Percentiles rank a stretch among this genome's conserved stretches.
These are phyloP conservation scores for Drosophila anomalata DNA, from an alignment of 2,888 invertebrate species.

Conservation along the genomic window DNA sequence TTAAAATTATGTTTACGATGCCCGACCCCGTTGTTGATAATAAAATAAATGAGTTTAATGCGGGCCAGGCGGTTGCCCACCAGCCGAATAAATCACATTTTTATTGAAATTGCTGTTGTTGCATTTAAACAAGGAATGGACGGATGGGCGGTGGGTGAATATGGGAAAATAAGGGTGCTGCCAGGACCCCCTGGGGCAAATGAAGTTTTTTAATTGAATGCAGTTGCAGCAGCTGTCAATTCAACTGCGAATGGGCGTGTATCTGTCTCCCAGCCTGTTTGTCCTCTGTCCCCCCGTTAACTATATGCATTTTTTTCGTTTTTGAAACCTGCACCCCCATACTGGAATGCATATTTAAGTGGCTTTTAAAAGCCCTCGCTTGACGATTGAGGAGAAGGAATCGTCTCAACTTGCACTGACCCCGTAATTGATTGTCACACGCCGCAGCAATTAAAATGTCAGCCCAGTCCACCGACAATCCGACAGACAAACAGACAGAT, in stretches of 20 bases:
- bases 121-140: slow-evolving; percentile 33
- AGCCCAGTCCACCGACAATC: slow-evolving; percentile 39
- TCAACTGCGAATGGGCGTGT: slow-evolving; percentile 35
- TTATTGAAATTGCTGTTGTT: slow-evolving; percentile 54
- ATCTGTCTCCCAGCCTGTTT: slow-evolving; percentile 17
- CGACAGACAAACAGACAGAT: slow-evolving; percentile 17
- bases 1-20: slow-evolving; percentile 56
- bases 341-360: slow-evolving; percentile 67
- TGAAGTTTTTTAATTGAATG: slow-evolving; percentile 65
- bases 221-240: slow-evolving; percentile 70
- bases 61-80: slow-evolving; percentile 19
- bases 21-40: slow-evolving; percentile 46
- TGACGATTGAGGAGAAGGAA: slow-evolving; percentile 35
- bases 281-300: background rate
- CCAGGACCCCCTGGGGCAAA: slow-evolving; percentile 29
- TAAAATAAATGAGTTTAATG: slow-evolving; percentile 56
- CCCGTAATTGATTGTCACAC: slow-evolving; percentile 72
- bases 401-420: slow-evolving; percentile 53
- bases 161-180: background rate
- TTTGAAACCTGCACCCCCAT: slow-evolving; percentile 5
- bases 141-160: background rate
- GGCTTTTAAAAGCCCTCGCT: slow-evolving; percentile 66
- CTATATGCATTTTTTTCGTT: slow-evolving; percentile 3
- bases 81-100: slow-evolving; percentile 46
- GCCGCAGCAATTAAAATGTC: slow-evolving; percentile 74